Base-by-base conservation (phyloP, 2,888 invertebrate species). In the Nasonovia ribisnigri region DNA sequence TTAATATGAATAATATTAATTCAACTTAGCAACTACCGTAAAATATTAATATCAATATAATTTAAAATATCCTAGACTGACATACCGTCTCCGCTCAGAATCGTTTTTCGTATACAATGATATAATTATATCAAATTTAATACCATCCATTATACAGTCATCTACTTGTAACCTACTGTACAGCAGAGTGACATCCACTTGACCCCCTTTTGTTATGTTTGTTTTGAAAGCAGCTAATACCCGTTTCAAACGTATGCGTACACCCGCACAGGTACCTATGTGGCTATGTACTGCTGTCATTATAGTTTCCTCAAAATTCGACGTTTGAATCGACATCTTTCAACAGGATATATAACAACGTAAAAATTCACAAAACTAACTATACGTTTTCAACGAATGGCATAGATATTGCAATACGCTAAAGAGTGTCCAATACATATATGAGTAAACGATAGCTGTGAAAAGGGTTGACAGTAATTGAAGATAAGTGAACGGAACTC, bases 381-480 rank as follows among this genome's bases (percentile, higher is more conserved):
- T 43, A 77, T 36, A 36, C 67, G 36, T 90, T 90, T 67, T 36
- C 48, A 8, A 67, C 46, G n/a, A n/a, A 60, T 24, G 36, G n/a
- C 90, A 24, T 24, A 67, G 24, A 48, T 46, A 67, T 90, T 90
- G 10, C 26, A 36, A 36, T 48, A 46, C 48, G 1, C 26, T 57
- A n/a, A 77, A 67, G 36, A 67, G 67, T 46, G n/a, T 46, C 46
- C 24, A 46, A 67, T 46, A 90, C n/a, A 24, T 46, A 60, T 43
- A 36, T 77, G 20, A 36, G 29, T 48, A 67, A 90, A 90, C 36
- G 46, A n/a, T 36, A 24, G 24, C n/a, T 46, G 51, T 91, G 91
- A 91, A 84, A 91, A 87, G 91, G 91, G 42, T 91, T 36, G 43
- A 86, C 84, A 51, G 86, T 91, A 87, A 86, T 86, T 91, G 42